Conservation (phyloP, 2,113 vertebrate species). For the Hydrolagus affinis region DNA sequence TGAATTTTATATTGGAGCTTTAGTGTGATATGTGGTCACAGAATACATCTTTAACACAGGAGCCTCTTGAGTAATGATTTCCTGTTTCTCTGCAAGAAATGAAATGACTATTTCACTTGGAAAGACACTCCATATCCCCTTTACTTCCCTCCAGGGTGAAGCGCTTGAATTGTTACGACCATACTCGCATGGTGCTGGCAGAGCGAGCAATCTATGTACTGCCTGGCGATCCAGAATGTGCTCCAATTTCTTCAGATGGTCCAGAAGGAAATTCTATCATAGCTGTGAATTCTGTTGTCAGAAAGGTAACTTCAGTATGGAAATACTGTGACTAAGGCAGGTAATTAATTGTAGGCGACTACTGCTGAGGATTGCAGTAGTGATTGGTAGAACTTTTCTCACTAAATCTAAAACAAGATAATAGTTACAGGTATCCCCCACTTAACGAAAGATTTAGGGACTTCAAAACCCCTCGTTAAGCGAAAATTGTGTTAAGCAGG, state of each 20-base stretch:
- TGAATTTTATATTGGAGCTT: neutral
- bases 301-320: constrained; percentile 64
- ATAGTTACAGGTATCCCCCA: too few relatives aligned
- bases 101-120: too few relatives aligned
- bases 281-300: constrained; percentile 78
- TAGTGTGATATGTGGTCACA: neutral
- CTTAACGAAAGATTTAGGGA: too few relatives aligned
- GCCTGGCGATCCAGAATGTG: constrained; percentile 69
- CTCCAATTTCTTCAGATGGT: constrained; percentile 84
- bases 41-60: neutral
- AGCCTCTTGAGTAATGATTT: neutral
- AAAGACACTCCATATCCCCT: neutral
- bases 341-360: neutral
- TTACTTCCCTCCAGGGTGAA: constrained; percentile 64
- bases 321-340: constrained; percentile 30
- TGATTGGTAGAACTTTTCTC: too few relatives aligned
- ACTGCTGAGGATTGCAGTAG: constrained; percentile 19
- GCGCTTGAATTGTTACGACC: constrained; percentile 89
- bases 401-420: too few relatives aligned
- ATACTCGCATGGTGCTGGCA: constrained; percentile 90
- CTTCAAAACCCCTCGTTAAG: too few relatives aligned
- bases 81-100: neutral
- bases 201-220: constrained; percentile 89
- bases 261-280: constrained; percentile 77
- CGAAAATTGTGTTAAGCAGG: too few relatives aligned